Conservation (phyloP, 2,797 vertebrate species). For the Coranthus polyacanthus region DNA sequence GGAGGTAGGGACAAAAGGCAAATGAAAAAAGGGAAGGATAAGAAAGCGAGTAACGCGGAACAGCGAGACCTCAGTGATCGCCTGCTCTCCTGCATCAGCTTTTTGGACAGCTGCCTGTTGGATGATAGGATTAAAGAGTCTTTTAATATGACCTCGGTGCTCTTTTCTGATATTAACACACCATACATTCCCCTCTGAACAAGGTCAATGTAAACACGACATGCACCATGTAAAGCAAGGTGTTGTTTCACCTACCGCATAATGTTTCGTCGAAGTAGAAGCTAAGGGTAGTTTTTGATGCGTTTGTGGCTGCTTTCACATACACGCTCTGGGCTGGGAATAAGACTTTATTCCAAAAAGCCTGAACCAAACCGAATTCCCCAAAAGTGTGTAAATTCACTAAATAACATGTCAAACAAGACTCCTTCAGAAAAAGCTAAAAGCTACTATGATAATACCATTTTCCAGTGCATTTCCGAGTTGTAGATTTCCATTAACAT, state of each 20-base stretch:
- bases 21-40: slow-evolving; percentile 23
- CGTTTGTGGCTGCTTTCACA: too few relatives aligned
- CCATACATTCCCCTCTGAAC: slow-evolving; percentile 31
- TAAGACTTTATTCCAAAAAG: too few relatives aligned
- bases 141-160: slow-evolving; percentile 73
- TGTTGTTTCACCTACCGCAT: slow-evolving; percentile 10
- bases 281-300: background rate
- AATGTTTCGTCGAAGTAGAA: slow-evolving; percentile 1
- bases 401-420: too few relatives aligned
- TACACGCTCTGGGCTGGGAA: too few relatives aligned
- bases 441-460: too few relatives aligned
- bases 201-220: slow-evolving; percentile 60
- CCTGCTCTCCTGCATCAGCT: slow-evolving; percentile 62
- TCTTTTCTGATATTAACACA: slow-evolving; percentile 69
- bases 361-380: too few relatives aligned
- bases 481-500: too few relatives aligned
- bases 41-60: slow-evolving; percentile 15
- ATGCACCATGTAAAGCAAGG: slow-evolving; percentile 42
- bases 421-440: too few relatives aligned
- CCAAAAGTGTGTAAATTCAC: too few relatives aligned
- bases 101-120: slow-evolving; percentile 74
- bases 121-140: slow-evolving; percentile 77
- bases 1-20: slow-evolving; percentile 34
- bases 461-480: too few relatives aligned
- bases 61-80: slow-evolving; percentile 32